phyloP scores from a whole-genome alignment of 2,797 vertebrate genomes.

The Tokudaia muenninki region DNA sequence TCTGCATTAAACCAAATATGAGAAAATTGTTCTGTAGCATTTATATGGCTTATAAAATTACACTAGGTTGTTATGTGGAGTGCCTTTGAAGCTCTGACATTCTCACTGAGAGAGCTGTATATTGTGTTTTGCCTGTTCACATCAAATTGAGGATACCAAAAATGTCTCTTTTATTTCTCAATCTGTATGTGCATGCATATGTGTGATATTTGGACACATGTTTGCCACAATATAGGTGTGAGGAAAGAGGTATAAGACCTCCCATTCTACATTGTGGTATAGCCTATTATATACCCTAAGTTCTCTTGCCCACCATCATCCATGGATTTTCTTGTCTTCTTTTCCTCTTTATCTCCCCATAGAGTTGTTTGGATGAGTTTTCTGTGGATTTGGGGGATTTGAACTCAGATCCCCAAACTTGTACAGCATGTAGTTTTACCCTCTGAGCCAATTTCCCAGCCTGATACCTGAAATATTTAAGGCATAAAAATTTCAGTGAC shows the following conservation, averaged over 20 bases:
- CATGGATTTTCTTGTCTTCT: neutral
- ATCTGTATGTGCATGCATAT: neutral
- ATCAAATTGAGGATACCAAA: neutral
- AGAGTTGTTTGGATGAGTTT: neutral
- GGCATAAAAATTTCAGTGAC: neutral
- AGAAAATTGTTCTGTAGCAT: neutral
- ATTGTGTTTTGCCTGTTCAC: neutral
- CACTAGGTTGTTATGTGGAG: neutral
- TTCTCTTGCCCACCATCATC: no score
- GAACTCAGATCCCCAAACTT: neutral
- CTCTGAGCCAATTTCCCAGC: neutral
- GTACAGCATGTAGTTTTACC: neutral
- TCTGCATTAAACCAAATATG: neutral
- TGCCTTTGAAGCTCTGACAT: neutral
- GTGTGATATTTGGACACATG: neutral
- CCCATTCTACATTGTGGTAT: neutral
- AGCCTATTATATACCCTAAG: neutral
- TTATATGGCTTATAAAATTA: neutral
- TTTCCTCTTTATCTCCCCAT: no score
- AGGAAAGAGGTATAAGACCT: neutral
- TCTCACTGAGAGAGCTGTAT: neutral
- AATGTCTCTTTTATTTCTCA: neutral
- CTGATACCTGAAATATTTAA: neutral
- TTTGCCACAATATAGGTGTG: no score
- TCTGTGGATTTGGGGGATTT: neutral